Conservation (phyloP, 2,113 vertebrate species). For the Upupa epops region DNA sequence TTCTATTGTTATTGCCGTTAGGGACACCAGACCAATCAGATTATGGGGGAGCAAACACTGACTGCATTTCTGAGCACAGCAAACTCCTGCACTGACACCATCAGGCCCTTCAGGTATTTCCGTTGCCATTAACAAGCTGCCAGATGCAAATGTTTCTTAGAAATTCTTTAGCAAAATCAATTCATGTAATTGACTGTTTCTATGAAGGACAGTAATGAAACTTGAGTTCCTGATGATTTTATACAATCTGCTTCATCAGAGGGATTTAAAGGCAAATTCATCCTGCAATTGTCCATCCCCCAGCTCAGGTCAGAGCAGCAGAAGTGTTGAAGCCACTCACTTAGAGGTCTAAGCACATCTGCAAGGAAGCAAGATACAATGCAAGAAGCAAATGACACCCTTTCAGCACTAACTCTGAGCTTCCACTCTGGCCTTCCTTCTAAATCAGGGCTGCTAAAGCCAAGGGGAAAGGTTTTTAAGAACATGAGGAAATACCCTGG, state of each 20-base stretch:
- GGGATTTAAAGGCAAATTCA: background rate
- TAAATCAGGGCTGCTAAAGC: background rate
- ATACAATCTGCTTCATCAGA: background rate
- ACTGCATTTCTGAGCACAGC: accelerated
- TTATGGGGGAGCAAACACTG: accelerated
- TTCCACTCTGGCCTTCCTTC: background rate
- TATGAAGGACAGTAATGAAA: background rate
- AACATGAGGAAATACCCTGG: background rate
- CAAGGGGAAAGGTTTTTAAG: background rate
- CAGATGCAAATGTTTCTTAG: background rate
- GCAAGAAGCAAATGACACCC: background rate
- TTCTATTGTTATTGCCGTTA: background rate
- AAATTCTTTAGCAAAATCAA: background rate
- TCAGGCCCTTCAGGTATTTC: background rate
- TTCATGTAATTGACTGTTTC: background rate
- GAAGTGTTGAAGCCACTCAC: background rate
- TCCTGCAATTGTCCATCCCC: background rate
- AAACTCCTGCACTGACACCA: too few species aligned
- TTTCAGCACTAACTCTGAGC: background rate
- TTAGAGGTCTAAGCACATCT: background rate
- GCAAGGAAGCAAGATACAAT: background rate
- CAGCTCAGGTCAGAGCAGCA: background rate
- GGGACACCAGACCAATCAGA: accelerated
- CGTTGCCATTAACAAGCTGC: background rate
- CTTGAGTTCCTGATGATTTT: background rate